Evolutionary conservation across 2,797 vertebrate genomes (phyloP), one percentile per base, ranked within the genome.

Genomic region (Sebastes matsubarae): DNA sequence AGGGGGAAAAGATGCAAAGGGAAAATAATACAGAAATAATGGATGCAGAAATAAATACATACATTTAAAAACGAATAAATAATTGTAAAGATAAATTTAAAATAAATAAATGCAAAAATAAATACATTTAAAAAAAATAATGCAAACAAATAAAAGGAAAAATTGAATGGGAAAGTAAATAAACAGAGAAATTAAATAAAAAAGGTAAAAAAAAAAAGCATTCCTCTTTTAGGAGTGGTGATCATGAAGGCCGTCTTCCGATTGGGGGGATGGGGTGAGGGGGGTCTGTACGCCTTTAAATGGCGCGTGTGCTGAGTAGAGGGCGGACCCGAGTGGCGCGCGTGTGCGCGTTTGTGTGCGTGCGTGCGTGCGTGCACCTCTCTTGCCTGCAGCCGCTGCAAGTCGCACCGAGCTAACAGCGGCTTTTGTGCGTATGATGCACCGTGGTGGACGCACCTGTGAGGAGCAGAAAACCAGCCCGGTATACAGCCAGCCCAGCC

Each of bases 221-320:
- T 46, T 46, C 27, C 29, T 60, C 27, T 30, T 60, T 30, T 20
- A 30, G 58, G 58, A 60, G 16, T 30, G 59, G 29, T 20, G 59
- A 30, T 29, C 18, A 60, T 18, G 42, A 46, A 46, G 14, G 42
- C 42, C 42, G 42, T 46, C 42, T 46, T 18, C 42, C 42, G 42
- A 46, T 11, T 1, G 16, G 42, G 16, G 42, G 1, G 7, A 16
- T 1, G 7, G 16, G 16, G 20, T 6, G 20, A n/a, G 20, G 50
- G 20, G 20, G 20, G 50, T 24, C 72, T 1, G 59, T 97, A 93
- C 94, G 95, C 96, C 97, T 98, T 98, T 98, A 97, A 97, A 96
- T 95, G 95, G 94, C 76, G 95, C 76, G 95, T 91, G 95, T 82
- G 82, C 90, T 82, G 89, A 92, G 93, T 90, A 77, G 94, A 96